phyloP scores from a whole-genome alignment of 2,797 vertebrate species.

The Molossus molossus region DNA sequence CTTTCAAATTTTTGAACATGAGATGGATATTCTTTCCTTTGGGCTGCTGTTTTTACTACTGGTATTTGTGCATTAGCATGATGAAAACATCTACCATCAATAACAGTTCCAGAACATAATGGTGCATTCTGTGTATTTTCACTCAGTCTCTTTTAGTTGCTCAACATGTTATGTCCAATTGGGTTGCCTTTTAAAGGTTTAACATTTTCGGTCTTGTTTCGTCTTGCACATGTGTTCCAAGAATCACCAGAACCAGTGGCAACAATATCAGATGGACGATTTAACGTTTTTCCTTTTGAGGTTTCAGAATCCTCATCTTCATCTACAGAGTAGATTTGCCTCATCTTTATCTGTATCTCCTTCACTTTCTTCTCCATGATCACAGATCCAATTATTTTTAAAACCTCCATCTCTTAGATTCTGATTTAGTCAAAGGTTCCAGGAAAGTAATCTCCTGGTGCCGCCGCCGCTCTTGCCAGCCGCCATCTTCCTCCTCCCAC shows the following conservation, averaged over 20 bases:
- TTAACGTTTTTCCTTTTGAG: constrained; percentile 67
- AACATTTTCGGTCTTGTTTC: constrained; percentile 89
- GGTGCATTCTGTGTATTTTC: constrained; percentile 91
- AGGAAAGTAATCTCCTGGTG: constrained; percentile 87
- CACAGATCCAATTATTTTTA: too few relatives aligned
- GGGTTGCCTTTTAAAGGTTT: constrained; percentile 91
- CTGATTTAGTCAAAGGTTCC: constrained; percentile 68
- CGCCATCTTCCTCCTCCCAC: constrained; percentile 82
- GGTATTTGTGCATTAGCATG: constrained; percentile 92
- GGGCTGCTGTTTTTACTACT: constrained; percentile 93
- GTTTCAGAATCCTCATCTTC: too few relatives aligned
- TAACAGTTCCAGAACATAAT: constrained; percentile 91
- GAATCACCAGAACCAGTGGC: constrained; percentile 88
- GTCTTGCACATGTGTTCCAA: constrained; percentile 93
- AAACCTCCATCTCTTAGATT: too few relatives aligned
- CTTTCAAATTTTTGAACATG: constrained; percentile 93
- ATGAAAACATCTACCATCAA: constrained; percentile 95
- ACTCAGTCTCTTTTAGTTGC: constrained; percentile 93
- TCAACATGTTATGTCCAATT: constrained; percentile 93
- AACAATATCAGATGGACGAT: constrained; percentile 87
- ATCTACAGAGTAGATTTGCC: too few relatives aligned
- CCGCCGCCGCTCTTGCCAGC: constrained; percentile 85
- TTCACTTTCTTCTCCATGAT: too few relatives aligned
- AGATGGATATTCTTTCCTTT: constrained; percentile 94
- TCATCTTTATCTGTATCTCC: too few relatives aligned